Percentiles rank a stretch among this genome's conserved stretches.
These are phyloP conservation scores for Platycheirus albimanus DNA, from an alignment of 2,888 invertebrate species.

Conservation along the genomic window DNA sequence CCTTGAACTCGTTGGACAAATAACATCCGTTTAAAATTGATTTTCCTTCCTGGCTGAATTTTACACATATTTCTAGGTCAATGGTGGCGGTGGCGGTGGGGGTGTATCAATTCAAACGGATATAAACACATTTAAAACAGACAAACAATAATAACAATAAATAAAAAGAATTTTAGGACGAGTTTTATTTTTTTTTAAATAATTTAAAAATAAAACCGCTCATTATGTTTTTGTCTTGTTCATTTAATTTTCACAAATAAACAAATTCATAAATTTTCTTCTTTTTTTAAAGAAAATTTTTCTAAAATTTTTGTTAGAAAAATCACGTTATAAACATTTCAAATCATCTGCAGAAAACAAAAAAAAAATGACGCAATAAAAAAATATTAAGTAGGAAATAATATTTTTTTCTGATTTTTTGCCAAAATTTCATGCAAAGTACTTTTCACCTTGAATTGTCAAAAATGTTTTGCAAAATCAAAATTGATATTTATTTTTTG, in stretches of 20 bases:
- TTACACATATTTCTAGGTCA: slow-evolving; percentile 5
- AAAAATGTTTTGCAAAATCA: background rate
- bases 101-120: background rate
- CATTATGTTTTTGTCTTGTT: background rate
- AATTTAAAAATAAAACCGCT: background rate
- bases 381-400: slow-evolving; percentile 57
- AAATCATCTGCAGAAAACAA: slow-evolving; percentile 32
- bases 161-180: slow-evolving; percentile 5
- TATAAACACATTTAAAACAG: background rate
- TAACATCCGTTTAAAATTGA: slow-evolving; percentile 21
- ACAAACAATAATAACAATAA: slow-evolving; percentile 7
- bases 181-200: too few relatives aligned
- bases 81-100: background rate
- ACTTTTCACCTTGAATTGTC: slow-evolving; percentile 32
- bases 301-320: slow-evolving; percentile 17
- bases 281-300: background rate
- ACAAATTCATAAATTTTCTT: slow-evolving; percentile 24
- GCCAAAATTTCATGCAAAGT: slow-evolving; percentile 45
- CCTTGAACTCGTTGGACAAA: slow-evolving; percentile 10
- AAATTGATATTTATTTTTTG: background rate
- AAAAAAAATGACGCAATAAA: slow-evolving; percentile 54
- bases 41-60: slow-evolving; percentile 8
- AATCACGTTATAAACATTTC: slow-evolving; percentile 58
- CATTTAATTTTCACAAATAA: background rate
- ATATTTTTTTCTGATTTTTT: slow-evolving; percentile 49